Evolutionary conservation across 2,888 invertebrate genomes (phyloP).

Genomic region (Ophion ventricosus): DNA sequence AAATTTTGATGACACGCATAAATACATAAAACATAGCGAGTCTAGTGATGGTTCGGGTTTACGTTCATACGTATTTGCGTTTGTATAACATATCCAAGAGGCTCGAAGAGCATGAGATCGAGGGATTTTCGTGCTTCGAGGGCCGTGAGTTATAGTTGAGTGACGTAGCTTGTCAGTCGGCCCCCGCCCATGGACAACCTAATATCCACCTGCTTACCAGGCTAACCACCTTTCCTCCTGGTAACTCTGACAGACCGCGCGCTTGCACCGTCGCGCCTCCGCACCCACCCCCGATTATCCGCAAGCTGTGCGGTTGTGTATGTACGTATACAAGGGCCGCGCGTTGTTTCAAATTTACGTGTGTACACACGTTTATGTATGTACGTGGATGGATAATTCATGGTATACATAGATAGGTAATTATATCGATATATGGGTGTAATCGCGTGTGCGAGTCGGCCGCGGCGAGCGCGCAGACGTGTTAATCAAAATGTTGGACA

Average conservation of each 20-base stretch:
- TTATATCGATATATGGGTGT: constrained; percentile 9
- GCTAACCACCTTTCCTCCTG: constrained; percentile 67
- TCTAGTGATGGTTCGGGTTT: neutral
- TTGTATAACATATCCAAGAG: neutral
- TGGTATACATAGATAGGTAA: constrained; percentile 29
- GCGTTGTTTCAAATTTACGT: neutral
- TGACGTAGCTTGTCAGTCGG: constrained; percentile 74
- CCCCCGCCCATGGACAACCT: constrained; percentile 80
- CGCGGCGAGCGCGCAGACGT: constrained; percentile 75
- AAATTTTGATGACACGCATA: too few species aligned
- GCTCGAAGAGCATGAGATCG: constrained; percentile 74
- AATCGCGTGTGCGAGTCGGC: constrained; percentile 43
- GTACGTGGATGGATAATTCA: neutral
- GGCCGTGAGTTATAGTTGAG: constrained; percentile 67
- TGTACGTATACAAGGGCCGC: neutral
- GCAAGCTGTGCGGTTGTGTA: neutral
- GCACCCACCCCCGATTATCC: constrained; percentile 43
- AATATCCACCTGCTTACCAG: constrained; percentile 80
- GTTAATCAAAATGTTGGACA: constrained; percentile 83
- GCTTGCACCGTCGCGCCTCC: constrained; percentile 62
- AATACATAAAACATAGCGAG: neutral
- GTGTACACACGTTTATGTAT: neutral
- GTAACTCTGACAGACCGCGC: constrained; percentile 61
- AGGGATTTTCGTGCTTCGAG: constrained; percentile 67
- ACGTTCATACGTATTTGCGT: neutral